Base-by-base conservation (phyloP, 2,888 invertebrate species). In the Machimus rusticus region DNA sequence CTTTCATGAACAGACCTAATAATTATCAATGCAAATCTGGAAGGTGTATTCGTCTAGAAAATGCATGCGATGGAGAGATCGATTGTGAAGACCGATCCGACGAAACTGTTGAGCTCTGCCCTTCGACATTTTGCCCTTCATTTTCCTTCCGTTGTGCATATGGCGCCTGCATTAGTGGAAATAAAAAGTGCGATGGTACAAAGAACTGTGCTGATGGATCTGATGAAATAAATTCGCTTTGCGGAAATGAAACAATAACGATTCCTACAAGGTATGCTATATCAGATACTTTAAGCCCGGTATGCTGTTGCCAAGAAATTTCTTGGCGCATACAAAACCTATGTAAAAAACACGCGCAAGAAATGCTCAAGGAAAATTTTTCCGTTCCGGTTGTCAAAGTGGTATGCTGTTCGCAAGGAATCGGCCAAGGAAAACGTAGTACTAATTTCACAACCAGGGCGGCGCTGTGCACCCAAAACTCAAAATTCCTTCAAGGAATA, bases 1-100 rank as follows among this genome's bases (percentile, higher is more conserved):
- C 8, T 39, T 28, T 66, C 23, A 28, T 12, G 9, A 23, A 8
- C 66, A 66, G 66, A 12, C 0, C 0, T 8, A 1, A 23, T 0
- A 28, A 1, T 6, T 5, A 55, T 0, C 87, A 87, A 37, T 90
- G 90, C 85, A 43, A 77, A 0, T 88, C 89, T 0, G 90, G 89
- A 8, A 89, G 89, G 74, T 91, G 91, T 66, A 90, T 90, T 5
- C 79, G 57, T 1, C n/a, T 19, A 6, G 87, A 89, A 0, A 78
- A 87, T 3, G 87, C 77, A 0, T 91, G 91, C 0, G 94, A 95
- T 89, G 93, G 94, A 2, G 93, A 14, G 1, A 12, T 39, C 0
- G 82, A 91, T 86, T 91, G 91, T 77, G 1, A 16, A 0, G 91
- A 91, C 88, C 89, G 88, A 19, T 90, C 90, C 1, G 91, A 91